Evolutionary conservation across 2,888 invertebrate genomes (phyloP).

Genomic region (Caenorhabditis panamensis): DNA sequence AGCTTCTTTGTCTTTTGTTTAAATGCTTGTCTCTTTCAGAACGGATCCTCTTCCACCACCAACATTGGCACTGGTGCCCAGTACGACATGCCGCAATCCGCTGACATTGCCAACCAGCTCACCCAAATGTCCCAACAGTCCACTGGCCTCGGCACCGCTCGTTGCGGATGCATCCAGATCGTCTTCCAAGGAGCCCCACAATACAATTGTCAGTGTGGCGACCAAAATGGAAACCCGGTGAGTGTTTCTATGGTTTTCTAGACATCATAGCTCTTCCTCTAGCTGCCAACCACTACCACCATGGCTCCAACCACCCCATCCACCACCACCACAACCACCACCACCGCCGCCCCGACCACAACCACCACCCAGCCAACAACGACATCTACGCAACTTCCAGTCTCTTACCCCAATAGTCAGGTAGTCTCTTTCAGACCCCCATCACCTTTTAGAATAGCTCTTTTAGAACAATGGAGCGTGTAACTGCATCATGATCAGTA

Average conservation of each 20-base stretch:
- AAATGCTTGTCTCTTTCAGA: constrained; percentile 14
- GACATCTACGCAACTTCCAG: constrained; percentile 3
- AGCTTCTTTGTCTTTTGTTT: background rate
- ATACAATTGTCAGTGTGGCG: constrained; percentile 73
- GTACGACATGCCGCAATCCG: constrained; percentile 53
- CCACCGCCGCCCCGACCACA: constrained; percentile 51
- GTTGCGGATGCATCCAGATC: constrained; percentile 74
- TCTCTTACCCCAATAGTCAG: constrained; percentile 53
- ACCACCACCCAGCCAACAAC: constrained; percentile 25
- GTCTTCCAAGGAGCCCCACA: constrained; percentile 71
- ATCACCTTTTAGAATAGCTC: background rate
- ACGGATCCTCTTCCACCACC: constrained; percentile 36
- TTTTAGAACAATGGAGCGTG: constrained; percentile 62
- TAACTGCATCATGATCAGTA: constrained; percentile 74
- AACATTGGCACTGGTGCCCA: constrained; percentile 30
- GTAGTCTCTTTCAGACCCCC: constrained; percentile 8
- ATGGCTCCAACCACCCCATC: constrained; percentile 56
- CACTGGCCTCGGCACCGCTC: constrained; percentile 23
- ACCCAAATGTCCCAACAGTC: constrained; percentile 51
- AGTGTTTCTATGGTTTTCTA: too few relatives aligned
- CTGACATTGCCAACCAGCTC: constrained; percentile 66
- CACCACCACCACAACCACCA: constrained; percentile 59
- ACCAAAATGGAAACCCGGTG: constrained; percentile 65
- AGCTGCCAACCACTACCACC: constrained; percentile 59
- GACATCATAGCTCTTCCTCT: too few relatives aligned